Evolutionary conservation across 2,888 invertebrate genomes (phyloP).

Genomic region (Blera fallax): DNA sequence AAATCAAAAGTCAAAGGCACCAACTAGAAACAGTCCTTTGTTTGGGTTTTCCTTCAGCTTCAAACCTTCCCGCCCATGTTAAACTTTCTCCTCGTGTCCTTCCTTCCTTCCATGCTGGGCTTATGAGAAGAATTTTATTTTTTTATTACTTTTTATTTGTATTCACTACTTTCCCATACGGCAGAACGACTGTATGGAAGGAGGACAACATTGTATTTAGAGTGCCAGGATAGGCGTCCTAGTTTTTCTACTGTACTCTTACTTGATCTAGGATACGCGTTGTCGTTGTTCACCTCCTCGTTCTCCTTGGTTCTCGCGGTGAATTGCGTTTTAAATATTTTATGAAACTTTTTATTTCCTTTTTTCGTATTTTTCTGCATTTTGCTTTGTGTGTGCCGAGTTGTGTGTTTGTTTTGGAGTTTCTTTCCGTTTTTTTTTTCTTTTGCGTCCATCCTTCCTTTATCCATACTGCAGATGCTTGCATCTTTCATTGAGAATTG

Average conservation of each 20-base stretch:
- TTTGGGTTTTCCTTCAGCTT: background rate
- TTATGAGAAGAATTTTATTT: background rate
- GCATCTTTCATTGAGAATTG: slow-evolving; percentile 40
- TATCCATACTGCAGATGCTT: slow-evolving; percentile 15
- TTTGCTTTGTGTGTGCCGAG: slow-evolving; percentile 12
- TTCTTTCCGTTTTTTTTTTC: background rate
- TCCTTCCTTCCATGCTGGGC: background rate
- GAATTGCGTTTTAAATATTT: slow-evolving; percentile 71
- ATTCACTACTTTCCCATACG: slow-evolving; percentile 34
- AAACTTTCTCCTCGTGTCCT: slow-evolving; percentile 9
- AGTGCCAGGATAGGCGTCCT: slow-evolving; percentile 63
- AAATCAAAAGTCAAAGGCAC: slow-evolving; percentile 56
- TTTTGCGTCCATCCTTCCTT: background rate
- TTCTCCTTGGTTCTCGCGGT: slow-evolving; percentile 15
- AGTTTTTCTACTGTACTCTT: slow-evolving; percentile 45
- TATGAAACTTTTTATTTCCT: slow-evolving; percentile 61
- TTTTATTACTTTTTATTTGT: slow-evolving; percentile 23
- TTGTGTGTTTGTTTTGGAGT: slow-evolving; percentile 33
- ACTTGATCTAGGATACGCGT: slow-evolving; percentile 56
- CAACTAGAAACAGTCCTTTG: slow-evolving; percentile 18
- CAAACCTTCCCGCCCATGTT: background rate
- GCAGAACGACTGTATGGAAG: slow-evolving; percentile 7
- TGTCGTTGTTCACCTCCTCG: background rate
- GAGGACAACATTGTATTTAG: slow-evolving; percentile 36
- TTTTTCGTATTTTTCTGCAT: slow-evolving; percentile 33